phyloP scores from a whole-genome alignment of 2,888 invertebrate genomes.

The Ectobius pallidus region DNA sequence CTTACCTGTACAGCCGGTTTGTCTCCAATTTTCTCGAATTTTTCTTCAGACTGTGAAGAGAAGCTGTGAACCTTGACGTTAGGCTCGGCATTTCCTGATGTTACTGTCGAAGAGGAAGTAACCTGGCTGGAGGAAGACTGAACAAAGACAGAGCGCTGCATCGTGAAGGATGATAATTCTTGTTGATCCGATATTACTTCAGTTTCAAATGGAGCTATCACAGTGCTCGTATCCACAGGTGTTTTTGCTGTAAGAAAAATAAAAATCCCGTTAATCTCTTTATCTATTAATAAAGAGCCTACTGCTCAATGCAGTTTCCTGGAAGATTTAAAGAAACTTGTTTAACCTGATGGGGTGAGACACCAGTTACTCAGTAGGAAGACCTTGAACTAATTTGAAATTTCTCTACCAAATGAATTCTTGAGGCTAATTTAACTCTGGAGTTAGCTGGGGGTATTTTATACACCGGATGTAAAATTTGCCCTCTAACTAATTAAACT shows the following conservation, averaged over 20 bases:
- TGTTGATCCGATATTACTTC: slow-evolving; percentile 32
- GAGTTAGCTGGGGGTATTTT: too few species aligned
- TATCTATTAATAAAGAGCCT: too few species aligned
- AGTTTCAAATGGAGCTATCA: slow-evolving; percentile 13
- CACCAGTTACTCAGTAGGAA: too few species aligned
- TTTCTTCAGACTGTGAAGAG: slow-evolving; percentile 59
- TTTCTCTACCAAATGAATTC: too few species aligned
- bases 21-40: slow-evolving; percentile 60
- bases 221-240: background rate
- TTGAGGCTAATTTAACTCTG: too few species aligned
- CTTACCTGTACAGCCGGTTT: slow-evolving; percentile 55
- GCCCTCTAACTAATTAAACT: too few species aligned
- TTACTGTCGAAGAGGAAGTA: slow-evolving; percentile 48
- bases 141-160: slow-evolving; percentile 62
- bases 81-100: slow-evolving; percentile 55
- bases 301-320: too few species aligned
- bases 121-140: slow-evolving; percentile 58
- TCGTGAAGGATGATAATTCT: slow-evolving; percentile 54
- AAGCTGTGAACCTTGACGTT: slow-evolving; percentile 57
- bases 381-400: too few species aligned
- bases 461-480: too few species aligned
- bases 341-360: too few species aligned
- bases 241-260: slow-evolving; percentile 3
- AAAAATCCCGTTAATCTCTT: too few species aligned
- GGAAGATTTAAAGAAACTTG: too few species aligned